These are phyloP conservation scores for Ceryle rudis DNA, from an alignment of 2,797 vertebrate species.

Conservation along the genomic window DNA sequence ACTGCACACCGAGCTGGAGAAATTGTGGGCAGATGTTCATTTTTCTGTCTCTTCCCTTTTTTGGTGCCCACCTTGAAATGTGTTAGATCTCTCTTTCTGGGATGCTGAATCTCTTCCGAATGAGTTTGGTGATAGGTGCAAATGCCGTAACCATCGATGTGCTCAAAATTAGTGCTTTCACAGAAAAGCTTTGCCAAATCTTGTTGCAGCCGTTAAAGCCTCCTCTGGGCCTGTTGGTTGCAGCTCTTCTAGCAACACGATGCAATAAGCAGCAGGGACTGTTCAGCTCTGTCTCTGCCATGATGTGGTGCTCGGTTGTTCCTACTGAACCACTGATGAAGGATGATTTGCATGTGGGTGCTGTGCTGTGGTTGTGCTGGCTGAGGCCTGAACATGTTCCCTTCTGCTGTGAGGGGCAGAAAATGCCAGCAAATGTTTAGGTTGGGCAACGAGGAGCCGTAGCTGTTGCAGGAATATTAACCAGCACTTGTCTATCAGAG, in stretches of 20 bases:
- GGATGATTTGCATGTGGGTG: neutral
- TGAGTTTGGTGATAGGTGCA: neutral
- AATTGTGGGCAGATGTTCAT: rapidly evolving
- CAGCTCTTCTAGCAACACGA: rapidly evolving
- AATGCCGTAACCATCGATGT: rapidly evolving
- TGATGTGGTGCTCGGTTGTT: neutral
- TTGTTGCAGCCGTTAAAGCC: neutral
- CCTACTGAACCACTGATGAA: neutral
- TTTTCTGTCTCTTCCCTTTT: neutral
- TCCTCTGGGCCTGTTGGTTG: neutral
- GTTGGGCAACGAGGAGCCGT: neutral
- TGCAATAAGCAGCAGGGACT: neutral
- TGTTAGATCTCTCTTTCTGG: neutral
- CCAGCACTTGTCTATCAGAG: neutral
- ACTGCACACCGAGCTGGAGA: neutral
- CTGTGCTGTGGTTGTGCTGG: neutral
- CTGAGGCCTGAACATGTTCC: neutral
- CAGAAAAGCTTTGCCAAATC: neutral
- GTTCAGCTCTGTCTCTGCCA: neutral
- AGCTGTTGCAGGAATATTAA: neutral
- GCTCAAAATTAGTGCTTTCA: neutral
- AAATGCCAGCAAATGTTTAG: neutral
- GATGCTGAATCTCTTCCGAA: rapidly evolving
- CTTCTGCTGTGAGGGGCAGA: neutral
- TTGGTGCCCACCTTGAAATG: neutral